phyloP scores from a whole-genome alignment of 2,797 vertebrate genomes.

The Catamblyrhynchus diadema region DNA sequence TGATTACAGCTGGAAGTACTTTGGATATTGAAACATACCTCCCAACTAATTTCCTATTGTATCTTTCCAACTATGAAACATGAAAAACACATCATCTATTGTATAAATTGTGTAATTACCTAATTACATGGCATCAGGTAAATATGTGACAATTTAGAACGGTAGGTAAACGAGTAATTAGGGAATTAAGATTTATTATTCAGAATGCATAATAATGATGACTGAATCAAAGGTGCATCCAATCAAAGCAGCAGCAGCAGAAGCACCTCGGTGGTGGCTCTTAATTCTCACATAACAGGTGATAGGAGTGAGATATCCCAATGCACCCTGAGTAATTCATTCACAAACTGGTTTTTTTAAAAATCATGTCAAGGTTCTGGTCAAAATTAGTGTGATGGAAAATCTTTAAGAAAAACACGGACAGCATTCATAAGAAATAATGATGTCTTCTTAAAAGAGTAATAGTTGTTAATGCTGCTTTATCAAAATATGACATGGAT shows the following conservation, averaged over 20 bases:
- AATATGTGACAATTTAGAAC: slow-evolving; percentile 52
- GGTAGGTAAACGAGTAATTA: slow-evolving; percentile 68
- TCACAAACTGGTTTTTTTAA: not conserved
- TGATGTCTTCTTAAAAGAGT: not conserved
- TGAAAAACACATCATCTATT: slow-evolving; percentile 40
- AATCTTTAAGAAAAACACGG: not conserved
- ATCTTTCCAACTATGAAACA: not conserved
- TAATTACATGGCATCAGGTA: slow-evolving; percentile 61
- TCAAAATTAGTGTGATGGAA: not conserved
- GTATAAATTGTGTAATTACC: slow-evolving; percentile 61
- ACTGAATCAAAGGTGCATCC: slow-evolving; percentile 16
- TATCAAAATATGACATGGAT: not conserved
- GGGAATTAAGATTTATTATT: slow-evolving; percentile 69
- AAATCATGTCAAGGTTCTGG: not conserved
- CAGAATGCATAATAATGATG: slow-evolving; percentile 40
- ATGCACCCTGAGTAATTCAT: not conserved
- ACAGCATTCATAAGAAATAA: not conserved
- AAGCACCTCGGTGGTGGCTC: not conserved
- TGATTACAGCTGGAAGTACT: not conserved
- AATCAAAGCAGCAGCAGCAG: slow-evolving; percentile 5
- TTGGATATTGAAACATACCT: not conserved
- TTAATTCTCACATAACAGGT: not conserved
- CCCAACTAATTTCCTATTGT: not conserved
- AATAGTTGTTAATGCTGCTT: not conserved
- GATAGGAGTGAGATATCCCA: not conserved